A percentile compares a stretch with the other conserved stretches of the same genome.
These are phyloP conservation scores for Dascyllus trimaculatus DNA, from an alignment of 2,113 vertebrate genomes.

Conservation along the genomic window DNA sequence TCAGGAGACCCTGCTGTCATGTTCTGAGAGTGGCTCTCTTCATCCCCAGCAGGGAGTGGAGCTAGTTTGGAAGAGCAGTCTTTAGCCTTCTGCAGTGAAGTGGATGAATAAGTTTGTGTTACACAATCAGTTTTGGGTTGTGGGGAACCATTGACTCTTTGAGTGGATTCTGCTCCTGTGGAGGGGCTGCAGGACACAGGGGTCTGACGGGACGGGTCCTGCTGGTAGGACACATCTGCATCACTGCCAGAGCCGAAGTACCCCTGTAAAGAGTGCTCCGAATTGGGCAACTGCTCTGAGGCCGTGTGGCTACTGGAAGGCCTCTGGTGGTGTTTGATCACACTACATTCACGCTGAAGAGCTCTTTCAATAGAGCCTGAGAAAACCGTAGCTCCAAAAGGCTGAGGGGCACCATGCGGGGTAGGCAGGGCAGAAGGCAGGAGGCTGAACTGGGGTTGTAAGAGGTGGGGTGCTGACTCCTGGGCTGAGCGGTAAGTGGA, in stretches of 20 bases:
- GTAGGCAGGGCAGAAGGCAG: constrained; percentile 89
- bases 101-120: constrained; percentile 89
- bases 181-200: constrained; percentile 90
- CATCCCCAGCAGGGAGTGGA: constrained; percentile 84
- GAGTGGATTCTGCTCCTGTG: constrained; percentile 86
- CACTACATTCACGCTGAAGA: constrained; percentile 99
- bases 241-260: constrained; percentile 88
- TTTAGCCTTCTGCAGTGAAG: constrained; percentile 88
- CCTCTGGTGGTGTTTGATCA: constrained; percentile 99
- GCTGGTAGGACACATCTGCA: constrained; percentile 90
- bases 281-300: constrained; percentile 91
- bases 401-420: constrained; percentile 89
- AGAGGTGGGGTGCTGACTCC: constrained; percentile 97
- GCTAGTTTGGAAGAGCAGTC: constrained; percentile 89
- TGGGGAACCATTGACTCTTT: constrained; percentile 89
- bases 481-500: constrained; percentile 99
- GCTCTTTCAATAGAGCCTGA: constrained; percentile 96
- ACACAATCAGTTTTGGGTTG: constrained; percentile 87
- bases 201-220: constrained; percentile 90
- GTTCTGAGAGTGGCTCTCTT: constrained; percentile 88
- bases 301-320: constrained; percentile 94
- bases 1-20: constrained; percentile 88
- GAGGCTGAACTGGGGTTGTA: constrained; percentile 96
- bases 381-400: constrained; percentile 91
- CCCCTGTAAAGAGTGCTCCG: constrained; percentile 93